phyloP scores from a whole-genome alignment of 2,797 vertebrate genomes.

The Hoplostethus atlanticus region DNA sequence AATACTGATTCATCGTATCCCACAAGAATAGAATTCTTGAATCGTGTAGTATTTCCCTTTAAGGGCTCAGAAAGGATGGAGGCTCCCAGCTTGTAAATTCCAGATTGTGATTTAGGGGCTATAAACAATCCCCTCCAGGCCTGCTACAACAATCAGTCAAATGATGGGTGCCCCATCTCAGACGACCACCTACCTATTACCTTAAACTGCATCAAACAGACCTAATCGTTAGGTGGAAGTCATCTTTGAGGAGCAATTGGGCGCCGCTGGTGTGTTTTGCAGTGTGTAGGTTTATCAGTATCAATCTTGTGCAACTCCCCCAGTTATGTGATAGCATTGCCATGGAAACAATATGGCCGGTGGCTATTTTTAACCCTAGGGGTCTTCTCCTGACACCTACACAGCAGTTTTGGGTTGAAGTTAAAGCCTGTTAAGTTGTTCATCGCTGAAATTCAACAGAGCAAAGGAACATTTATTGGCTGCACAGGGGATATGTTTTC shows the following conservation, averaged over 20 bases:
- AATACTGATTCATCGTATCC: conserved; percentile 8
- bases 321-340: conserved; percentile 54
- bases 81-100: conserved; percentile 53
- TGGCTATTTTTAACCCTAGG: conserved; percentile 50
- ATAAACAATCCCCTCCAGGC: conserved; percentile 35
- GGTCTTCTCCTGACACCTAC: conserved; percentile 59
- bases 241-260: conserved; percentile 20
- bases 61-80: conserved; percentile 10
- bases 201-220: conserved; percentile 59
- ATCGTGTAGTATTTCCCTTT: background rate
- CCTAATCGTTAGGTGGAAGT: conserved; percentile 52
- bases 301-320: conserved; percentile 29
- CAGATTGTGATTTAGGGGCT: conserved; percentile 42
- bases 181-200: conserved; percentile 64
- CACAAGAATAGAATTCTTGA: background rate
- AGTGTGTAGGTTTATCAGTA: conserved; percentile 48
- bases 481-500: background rate
- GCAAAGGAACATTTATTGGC: background rate
- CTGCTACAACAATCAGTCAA: conserved; percentile 42
- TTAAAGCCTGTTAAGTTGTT: conserved; percentile 22
- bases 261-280: conserved; percentile 33
- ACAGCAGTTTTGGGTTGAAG: conserved; percentile 35
- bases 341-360: conserved; percentile 73
- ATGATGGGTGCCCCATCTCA: conserved; percentile 37
- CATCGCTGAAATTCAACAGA: background rate